Evolutionary conservation across 1,140 invertebrate species (phyloP).

Genomic region (Arctopsyche grandis): DNA sequence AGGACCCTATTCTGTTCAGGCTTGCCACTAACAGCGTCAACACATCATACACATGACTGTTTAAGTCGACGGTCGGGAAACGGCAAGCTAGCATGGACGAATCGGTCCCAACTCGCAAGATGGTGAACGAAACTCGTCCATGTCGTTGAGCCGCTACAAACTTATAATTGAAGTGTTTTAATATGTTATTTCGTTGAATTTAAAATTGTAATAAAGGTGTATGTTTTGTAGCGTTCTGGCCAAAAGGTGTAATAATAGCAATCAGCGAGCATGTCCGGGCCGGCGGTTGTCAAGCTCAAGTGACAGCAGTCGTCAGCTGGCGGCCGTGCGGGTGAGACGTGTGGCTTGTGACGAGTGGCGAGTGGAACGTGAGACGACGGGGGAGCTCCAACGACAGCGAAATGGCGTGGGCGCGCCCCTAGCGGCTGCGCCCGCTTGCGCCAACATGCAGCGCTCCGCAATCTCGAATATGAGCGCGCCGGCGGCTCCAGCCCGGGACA

Average conservation of each 20-base stretch:
- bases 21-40: no score
- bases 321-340: neutral
- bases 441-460: neutral
- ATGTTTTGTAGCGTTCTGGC: no score
- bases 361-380: neutral
- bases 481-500: constrained; percentile 56
- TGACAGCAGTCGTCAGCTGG: neutral
- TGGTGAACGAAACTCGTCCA: no score
- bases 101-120: no score
- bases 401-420: neutral
- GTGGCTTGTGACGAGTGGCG: neutral
- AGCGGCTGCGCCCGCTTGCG: neutral
- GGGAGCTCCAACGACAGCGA: neutral
- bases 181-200: no score
- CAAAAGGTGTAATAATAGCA: neutral
- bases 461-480: neutral
- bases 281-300: neutral
- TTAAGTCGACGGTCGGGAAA: no score
- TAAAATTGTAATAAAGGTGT: no score
- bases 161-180: no score
- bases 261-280: neutral
- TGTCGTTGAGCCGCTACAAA: no score
- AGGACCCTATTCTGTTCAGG: no score
- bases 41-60: no score
- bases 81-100: no score